phyloP scores from a whole-genome alignment of 2,797 vertebrate species.

The Cheirogaleus major region DNA sequence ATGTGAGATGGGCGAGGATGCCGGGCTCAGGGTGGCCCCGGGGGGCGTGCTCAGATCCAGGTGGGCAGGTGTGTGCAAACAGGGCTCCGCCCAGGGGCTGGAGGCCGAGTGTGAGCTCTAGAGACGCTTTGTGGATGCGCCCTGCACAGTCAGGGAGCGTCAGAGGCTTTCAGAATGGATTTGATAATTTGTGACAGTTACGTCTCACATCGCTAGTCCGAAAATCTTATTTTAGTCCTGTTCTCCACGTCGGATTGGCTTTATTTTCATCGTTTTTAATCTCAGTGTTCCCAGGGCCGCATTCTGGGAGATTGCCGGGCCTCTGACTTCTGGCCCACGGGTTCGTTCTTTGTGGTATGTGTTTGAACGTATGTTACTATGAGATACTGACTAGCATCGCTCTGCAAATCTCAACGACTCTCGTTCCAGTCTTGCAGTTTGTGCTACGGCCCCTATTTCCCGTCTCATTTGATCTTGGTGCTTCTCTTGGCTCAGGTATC shows the following conservation, averaged over 20 bases:
- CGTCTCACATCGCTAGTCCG: not conserved
- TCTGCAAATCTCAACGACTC: not conserved
- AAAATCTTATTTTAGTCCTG: not conserved
- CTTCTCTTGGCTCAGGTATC: not conserved
- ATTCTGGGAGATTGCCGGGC: not conserved
- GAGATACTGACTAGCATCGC: not conserved
- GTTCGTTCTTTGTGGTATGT: not conserved
- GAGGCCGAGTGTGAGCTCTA: not conserved
- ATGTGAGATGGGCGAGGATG: not conserved
- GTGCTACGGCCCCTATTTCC: not conserved
- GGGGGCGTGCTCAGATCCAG: not conserved
- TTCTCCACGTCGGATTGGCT: not conserved
- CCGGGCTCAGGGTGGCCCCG: not conserved
- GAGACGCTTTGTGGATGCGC: not conserved
- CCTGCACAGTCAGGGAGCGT: not conserved
- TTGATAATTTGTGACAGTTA: not conserved
- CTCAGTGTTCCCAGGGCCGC: not conserved
- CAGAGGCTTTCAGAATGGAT: not conserved
- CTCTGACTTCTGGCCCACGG: not conserved
- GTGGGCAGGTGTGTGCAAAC: not conserved
- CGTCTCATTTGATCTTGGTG: not conserved
- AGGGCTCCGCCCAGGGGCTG: not conserved
- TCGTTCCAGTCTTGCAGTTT: not conserved
- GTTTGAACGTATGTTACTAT: not conserved
- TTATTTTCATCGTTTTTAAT: not conserved